A percentile compares a stretch with the other conserved stretches of the same genome.
Conservation (phyloP, 1,140 invertebrate species). For the Mactra quadrangularis region DNA sequence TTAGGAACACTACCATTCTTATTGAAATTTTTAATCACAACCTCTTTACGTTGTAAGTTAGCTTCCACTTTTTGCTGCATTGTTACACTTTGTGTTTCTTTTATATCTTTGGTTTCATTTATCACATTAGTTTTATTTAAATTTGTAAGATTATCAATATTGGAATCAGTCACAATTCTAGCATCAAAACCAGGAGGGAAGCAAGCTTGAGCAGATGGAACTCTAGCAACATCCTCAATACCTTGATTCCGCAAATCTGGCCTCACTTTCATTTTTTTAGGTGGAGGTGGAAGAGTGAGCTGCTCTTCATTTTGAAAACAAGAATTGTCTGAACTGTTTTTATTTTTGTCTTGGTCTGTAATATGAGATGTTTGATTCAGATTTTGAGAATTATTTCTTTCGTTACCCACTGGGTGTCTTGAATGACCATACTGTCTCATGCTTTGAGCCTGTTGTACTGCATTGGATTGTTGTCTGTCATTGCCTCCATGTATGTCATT, state of each 20-base stretch:
- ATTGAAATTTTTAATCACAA: conserved; percentile 71
- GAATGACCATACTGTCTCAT: conserved; percentile 1
- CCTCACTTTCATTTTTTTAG: conserved; percentile 43
- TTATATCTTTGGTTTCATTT: not conserved
- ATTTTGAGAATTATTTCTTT: too few species aligned
- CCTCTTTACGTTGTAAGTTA: conserved; percentile 36
- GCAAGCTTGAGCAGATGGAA: conserved; percentile 71
- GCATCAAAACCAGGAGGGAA: conserved; percentile 70
- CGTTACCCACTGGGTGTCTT: not conserved
- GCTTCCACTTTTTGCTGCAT: conserved; percentile 37
- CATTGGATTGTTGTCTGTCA: too few species aligned
- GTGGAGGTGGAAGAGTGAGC: conserved; percentile 64
- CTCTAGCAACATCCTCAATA: conserved; percentile 67
- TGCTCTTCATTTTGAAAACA: conserved; percentile 21
- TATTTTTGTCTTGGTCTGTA: not conserved
- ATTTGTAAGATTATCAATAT: not conserved
- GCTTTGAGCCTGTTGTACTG: conserved; percentile 21
- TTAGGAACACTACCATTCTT: conserved; percentile 63
- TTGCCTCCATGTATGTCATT: too few species aligned
- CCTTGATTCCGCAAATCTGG: not conserved
- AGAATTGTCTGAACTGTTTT: not conserved
- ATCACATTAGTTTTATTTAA: conserved; percentile 1
- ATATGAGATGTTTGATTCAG: too few species aligned
- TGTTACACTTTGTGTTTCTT: not conserved
- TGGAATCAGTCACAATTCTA: conserved; percentile 12